Evolutionary conservation across 92 coral and sea anemone species (phyloP), one percentile per base, ranked within the genome.

Genomic region (Zoanthus sansibaricus): DNA sequence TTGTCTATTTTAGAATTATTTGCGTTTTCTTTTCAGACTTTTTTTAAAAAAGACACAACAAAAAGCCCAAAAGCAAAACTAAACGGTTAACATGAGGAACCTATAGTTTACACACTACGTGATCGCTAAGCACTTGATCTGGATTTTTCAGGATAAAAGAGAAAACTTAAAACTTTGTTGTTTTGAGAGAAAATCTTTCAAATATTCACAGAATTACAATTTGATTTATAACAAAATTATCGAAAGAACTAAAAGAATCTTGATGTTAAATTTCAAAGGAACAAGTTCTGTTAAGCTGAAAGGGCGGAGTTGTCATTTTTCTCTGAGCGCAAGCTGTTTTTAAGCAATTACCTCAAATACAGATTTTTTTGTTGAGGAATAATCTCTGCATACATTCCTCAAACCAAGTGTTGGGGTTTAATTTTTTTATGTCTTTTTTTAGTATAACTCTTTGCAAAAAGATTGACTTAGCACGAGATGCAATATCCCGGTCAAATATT

Each of bases 401-500:
- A 17, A 2, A 62, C 25, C 30, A n/a, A 62, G 69, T 62, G n/a
- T 62, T 62, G 69, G 9, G 30, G 69, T 20, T 62, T 62, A 16
- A 62, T 31, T 21, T 5, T 21, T 62, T 7, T 9, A 5, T 2
- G n/a, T 62, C 5, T 62, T 20, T 62, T 21, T 62, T 20, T 62
- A 62, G 5, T n/a, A 62, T 17, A n/a, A 31, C 42, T 62, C 25
- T 62, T 62, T 62, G 69, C 69, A 69, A 69, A 69, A 31, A 69
- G 42, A 67, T 67, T 13, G 46, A 15, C 12, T 69, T 17, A 46
- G 74, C 45, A 16, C 46, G 74, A 69, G 74, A 31, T 69, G 7
- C 74, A 69, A 69, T 69, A 69, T 69, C 74, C 31, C 74, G 74
- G 74, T 69, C 74, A 69, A 69, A 69, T 69, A 69, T 69, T 69